Conservation (phyloP, 2,888 invertebrate species). For the Eupelmus urozonus region DNA sequence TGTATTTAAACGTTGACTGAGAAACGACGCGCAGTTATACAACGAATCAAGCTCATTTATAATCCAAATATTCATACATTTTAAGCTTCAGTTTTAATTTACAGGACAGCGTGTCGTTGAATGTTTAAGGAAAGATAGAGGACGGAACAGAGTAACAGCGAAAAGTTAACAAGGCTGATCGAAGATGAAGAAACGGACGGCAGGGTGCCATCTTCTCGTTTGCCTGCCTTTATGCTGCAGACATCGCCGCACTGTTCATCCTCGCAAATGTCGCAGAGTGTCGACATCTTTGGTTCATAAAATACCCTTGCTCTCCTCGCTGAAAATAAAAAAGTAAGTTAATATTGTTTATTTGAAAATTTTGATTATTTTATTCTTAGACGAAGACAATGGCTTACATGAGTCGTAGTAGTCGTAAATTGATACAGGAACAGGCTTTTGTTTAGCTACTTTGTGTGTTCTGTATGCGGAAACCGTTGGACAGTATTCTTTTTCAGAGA, state of each 20-base stretch:
- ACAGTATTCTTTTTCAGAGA: constrained; percentile 83
- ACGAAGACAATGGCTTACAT: constrained; percentile 81
- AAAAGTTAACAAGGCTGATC: background rate
- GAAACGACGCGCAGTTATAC: background rate
- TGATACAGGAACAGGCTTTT: constrained; percentile 90
- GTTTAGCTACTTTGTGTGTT: constrained; percentile 90
- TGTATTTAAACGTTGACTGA: too few relatives aligned
- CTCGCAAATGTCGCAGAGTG: constrained; percentile 91
- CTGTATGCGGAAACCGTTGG: constrained; percentile 90
- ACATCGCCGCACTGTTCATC: constrained; percentile 81
- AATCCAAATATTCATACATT: too few relatives aligned
- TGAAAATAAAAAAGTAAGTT: constrained; percentile 69
- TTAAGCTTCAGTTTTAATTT: background rate
- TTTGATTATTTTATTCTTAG: background rate
- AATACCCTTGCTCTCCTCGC: constrained; percentile 91
- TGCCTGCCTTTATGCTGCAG: constrained; percentile 69
- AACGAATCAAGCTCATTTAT: too few relatives aligned
- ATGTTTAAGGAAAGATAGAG: background rate
- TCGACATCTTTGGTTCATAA: constrained; percentile 85
- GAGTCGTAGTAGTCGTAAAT: constrained; percentile 95
- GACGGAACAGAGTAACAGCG: background rate
- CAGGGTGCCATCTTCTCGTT: constrained; percentile 46
- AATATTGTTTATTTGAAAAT: too few relatives aligned
- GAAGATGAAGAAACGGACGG: constrained; percentile 42
- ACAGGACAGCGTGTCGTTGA: background rate